phyloP scores from a whole-genome alignment of 1,140 invertebrate genomes.

The Rhizoglyphus robini region DNA sequence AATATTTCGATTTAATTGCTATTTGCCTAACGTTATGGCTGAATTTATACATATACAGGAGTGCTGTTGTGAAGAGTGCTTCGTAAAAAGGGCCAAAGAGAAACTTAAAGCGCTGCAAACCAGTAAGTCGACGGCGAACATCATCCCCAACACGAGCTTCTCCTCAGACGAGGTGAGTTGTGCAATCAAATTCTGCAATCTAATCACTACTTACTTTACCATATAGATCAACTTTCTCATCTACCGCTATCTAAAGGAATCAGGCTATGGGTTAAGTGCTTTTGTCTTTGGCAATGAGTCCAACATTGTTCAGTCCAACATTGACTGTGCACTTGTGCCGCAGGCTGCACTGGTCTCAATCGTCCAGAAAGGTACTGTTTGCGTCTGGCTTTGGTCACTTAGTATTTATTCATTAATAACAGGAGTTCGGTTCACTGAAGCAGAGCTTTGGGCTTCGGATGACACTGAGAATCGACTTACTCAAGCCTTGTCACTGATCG shows the following conservation, averaged over 20 bases:
- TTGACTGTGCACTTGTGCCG: conserved; percentile 91
- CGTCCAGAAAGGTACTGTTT: conserved; percentile 66
- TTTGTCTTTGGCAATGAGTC: conserved; percentile 96
- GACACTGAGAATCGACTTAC: conserved; percentile 68
- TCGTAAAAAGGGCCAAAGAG: no score
- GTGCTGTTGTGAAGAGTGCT: no score
- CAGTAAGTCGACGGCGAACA: no score
- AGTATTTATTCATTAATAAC: background rate
- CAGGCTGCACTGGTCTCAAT: conserved; percentile 89
- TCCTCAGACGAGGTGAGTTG: conserved; percentile 13
- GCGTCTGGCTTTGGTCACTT: background rate
- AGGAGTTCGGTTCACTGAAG: conserved; percentile 84
- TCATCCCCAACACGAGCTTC: conserved; percentile 7
- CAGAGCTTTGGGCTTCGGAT: conserved; percentile 84
- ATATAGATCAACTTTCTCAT: conserved; percentile 95
- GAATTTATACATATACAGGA: no score
- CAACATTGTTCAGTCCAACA: conserved; percentile 94
- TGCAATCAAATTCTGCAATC: background rate
- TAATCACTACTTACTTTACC: background rate
- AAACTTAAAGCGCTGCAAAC: no score
- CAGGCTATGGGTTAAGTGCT: conserved; percentile 92
- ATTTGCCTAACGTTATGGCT: no score
- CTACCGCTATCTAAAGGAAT: conserved; percentile 95
- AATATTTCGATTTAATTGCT: no score
- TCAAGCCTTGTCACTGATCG: conserved; percentile 86